These are phyloP conservation scores for Bombus terrestris DNA, from an alignment of 1,140 invertebrate species.

Conservation along the genomic window DNA sequence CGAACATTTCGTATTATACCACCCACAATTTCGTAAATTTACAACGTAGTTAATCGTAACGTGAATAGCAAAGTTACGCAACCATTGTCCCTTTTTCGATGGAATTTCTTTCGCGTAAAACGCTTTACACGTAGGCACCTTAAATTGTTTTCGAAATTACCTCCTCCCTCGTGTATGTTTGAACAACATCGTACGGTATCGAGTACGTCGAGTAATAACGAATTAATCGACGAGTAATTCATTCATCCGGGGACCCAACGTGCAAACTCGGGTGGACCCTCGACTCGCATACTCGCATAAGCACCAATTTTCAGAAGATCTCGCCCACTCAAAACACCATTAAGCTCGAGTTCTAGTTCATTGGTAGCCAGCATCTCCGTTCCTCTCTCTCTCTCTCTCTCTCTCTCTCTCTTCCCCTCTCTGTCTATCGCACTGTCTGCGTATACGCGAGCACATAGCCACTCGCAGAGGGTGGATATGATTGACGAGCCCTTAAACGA, in stretches of 20 bases:
- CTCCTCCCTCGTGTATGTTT: neutral
- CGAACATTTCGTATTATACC: neutral
- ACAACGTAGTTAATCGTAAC: neutral
- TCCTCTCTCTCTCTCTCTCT: no score
- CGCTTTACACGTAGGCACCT: no score
- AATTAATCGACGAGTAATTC: constrained; percentile 13
- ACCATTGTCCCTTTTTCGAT: neutral
- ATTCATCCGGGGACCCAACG: neutral
- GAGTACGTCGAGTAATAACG: neutral
- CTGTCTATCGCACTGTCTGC: neutral
- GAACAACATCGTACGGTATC: neutral
- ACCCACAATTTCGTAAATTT: no score
- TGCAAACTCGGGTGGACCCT: constrained; percentile 22
- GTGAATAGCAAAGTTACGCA: neutral
- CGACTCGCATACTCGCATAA: neutral
- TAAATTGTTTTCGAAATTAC: neutral
- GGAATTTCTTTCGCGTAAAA: no score
- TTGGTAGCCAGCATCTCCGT: constrained; percentile 55
- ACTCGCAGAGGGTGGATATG: constrained; percentile 57
- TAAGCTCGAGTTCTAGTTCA: constrained; percentile 52
- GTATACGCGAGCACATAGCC: neutral
- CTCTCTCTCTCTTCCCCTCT: neutral
- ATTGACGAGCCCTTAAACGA: constrained; percentile 75
- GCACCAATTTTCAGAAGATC: constrained; percentile 53
- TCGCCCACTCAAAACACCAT: constrained; percentile 61